Evolutionary conservation across 2,797 vertebrate species (phyloP), one percentile per base, ranked within the genome.

Genomic region (Epinephelus awoara): DNA sequence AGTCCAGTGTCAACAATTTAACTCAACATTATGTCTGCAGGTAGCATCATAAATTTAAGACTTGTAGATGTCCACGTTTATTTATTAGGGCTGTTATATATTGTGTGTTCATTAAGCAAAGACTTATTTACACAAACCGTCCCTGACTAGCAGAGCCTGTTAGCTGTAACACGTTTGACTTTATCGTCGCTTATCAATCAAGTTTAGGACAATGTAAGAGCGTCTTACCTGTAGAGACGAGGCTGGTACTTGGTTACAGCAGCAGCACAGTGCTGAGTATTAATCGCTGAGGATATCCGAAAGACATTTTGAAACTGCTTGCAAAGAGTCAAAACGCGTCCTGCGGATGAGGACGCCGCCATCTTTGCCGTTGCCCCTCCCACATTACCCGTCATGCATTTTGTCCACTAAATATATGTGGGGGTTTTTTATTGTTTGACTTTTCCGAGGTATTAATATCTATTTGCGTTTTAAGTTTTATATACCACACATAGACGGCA

Each of bases 301-400:
- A 91, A 79, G 34, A 85, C 84, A 49, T 86, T 94, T 65, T 96
- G 92, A 93, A 96, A 95, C 34, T 93, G 94, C 58, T 88, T 95
- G 85, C 95, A 96, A 61, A 96, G 71, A 78, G 82, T 89, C 76
- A 94, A 76, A 79, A 95, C 75, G 75, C 95, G 94, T 85, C 94
- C 92, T 52, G 68, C 63, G 0, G 85, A 49, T 0, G 88, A 89
- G 94, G 92, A 92, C 91, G 93, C 90, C 82, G 95, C 95, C 95
- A 96, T 96, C 77, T 96, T 96, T 90, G 38, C 54, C 21, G 25
- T 54, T 64, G 18, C 18, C 42, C 70, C 0, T 54, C 72, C 54
- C 38, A 67, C 71, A 62, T 80, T 93, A 89, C 93, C 94, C 94
- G 67, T 11, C 38, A 92, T 95, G 93, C 94, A 89, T 61, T 83